These are phyloP conservation scores for Hirundichthys speculiger DNA, from an alignment of 2,113 vertebrate genomes.

Conservation along the genomic window DNA sequence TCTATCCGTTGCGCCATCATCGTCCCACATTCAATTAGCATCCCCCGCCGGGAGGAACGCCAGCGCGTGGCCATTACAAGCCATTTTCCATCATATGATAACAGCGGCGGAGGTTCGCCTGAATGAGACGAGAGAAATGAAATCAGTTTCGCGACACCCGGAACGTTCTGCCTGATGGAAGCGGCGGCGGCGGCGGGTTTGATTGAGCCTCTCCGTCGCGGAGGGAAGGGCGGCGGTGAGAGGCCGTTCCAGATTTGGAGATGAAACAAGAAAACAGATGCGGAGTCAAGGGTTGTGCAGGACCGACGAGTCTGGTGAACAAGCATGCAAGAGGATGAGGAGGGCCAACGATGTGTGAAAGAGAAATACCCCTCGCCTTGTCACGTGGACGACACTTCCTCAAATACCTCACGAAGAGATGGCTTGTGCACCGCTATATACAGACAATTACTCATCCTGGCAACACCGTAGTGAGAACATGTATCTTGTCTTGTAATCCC, in stretches of 20 bases:
- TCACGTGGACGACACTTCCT: slow-evolving; percentile 42
- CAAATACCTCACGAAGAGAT: slow-evolving; percentile 46
- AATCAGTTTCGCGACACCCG: slow-evolving; percentile 49
- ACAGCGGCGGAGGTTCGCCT: neutral
- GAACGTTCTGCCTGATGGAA: slow-evolving; percentile 42
- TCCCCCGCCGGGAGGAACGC: slow-evolving; percentile 22
- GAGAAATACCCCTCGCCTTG: slow-evolving; percentile 59
- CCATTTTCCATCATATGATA: slow-evolving; percentile 46
- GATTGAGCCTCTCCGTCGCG: slow-evolving; percentile 31
- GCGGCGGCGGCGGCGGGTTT: slow-evolving; percentile 18
- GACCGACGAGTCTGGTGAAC: slow-evolving; percentile 47
- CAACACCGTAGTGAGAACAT: too few species aligned
- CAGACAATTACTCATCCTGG: too few species aligned
- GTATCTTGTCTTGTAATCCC: too few species aligned
- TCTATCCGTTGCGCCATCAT: slow-evolving; percentile 48
- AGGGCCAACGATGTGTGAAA: slow-evolving; percentile 62
- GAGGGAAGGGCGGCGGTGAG: slow-evolving; percentile 5
- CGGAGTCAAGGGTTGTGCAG: slow-evolving; percentile 25
- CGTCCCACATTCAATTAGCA: slow-evolving; percentile 34
- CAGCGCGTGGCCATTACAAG: slow-evolving; percentile 31
- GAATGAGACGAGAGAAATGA: slow-evolving; percentile 37
- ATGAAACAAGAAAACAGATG: slow-evolving; percentile 48
- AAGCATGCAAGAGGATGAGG: slow-evolving; percentile 44
- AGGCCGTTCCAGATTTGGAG: slow-evolving; percentile 4
- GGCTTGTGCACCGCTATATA: neutral